Evolutionary conservation across 2,113 vertebrate genomes (phyloP), one percentile per base, ranked within the genome.

Genomic region (Phalacrocorax carbo): DNA sequence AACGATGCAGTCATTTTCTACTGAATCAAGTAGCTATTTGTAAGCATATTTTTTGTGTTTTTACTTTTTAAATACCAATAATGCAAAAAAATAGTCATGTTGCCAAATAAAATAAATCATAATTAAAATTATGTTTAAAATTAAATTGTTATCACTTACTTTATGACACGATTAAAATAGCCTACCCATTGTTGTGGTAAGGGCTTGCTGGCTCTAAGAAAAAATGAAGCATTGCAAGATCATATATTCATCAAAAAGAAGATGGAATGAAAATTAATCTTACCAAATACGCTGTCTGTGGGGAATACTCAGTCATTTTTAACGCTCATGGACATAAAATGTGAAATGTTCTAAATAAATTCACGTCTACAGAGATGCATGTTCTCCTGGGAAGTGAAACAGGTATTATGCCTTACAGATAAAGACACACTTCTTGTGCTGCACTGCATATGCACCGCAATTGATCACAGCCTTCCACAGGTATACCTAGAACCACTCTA

Each of bases 31-130:
- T 3, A 82, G 7, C 1, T 82, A 51, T 49, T 93, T 72, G 12
- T 17, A 65, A 51, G 4, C 4, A 3, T 0, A 18, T 42, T 71
- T 49, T 23, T 7, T 11, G 0, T 11, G 11, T 0, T 20, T 55
- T 62, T 58, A 11, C 0, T 29, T 57, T 69, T 36, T 15, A 9
- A 21, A n/a, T 34, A 29, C 3, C 7, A 36, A 5, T 46, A 32
- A 13, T 15, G 20, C 5, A n/a, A 54, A 29, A 7, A 64, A 42
- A 3, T 10, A 76, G 1, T 23, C 3, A 46, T 14, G 6, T 8
- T 25, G 15, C 4, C 23, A 71, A 80, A 42, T 30, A 80, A 80
- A 80, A 38, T 34, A 49, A 48, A 38, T 23, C 29, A 46, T 40
- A 66, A 44, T 36, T 26, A 49, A 70, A 58, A 57, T 38, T 0